phyloP scores from a whole-genome alignment of 1,140 invertebrate genomes.

The Cherax destructor region DNA sequence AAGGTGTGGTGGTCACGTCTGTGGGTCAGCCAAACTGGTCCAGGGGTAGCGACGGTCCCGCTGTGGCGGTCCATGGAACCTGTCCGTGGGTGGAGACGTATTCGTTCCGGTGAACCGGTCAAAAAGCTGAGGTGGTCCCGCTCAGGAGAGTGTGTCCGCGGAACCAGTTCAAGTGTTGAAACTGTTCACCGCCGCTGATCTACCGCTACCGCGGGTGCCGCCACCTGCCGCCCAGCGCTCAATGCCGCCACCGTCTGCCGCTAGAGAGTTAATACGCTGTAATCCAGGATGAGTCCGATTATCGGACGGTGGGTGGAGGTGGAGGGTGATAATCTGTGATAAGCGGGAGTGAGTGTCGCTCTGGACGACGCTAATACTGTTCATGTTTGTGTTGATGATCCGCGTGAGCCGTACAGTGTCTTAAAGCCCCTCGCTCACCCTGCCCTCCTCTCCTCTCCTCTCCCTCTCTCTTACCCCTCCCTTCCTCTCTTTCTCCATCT shows the following conservation, averaged over 20 bases:
- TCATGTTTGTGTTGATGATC: background rate
- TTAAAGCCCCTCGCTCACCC: background rate
- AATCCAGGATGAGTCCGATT: slow-evolving; percentile 37
- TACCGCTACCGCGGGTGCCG: background rate
- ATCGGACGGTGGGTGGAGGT: background rate
- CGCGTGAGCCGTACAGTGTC: background rate
- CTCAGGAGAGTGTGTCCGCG: too few relatives aligned
- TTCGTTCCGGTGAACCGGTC: too few relatives aligned
- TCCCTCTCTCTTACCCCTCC: background rate
- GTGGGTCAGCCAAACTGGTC: too few relatives aligned
- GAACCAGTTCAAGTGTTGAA: too few relatives aligned
- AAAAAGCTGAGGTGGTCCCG: too few relatives aligned
- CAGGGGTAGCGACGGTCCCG: too few relatives aligned
- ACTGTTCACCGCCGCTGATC: background rate
- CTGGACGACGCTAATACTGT: background rate
- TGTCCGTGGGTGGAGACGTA: too few relatives aligned
- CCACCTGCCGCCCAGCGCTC: slow-evolving; percentile 17
- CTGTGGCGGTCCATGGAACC: too few relatives aligned
- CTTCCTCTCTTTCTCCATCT: background rate
- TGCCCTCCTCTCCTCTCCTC: background rate
- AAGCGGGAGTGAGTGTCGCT: background rate
- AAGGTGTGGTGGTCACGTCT: too few relatives aligned
- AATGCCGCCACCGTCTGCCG: slow-evolving; percentile 15
- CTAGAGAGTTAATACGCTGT: slow-evolving; percentile 25
- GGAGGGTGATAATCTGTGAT: slow-evolving; percentile 10